phyloP scores from a whole-genome alignment of 2,888 invertebrate genomes.

The Apoderus coryli region DNA sequence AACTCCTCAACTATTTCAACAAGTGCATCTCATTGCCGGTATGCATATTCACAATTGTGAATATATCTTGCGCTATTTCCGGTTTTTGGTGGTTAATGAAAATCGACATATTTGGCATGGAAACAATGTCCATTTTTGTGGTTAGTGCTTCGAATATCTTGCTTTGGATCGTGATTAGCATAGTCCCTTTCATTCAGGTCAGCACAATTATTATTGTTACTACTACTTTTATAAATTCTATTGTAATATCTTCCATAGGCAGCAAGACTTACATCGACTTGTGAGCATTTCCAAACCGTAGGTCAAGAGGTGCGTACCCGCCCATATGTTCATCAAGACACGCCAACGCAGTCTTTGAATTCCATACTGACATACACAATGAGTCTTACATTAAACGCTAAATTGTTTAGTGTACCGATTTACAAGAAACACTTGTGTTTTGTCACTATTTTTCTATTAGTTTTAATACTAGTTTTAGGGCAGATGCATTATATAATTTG shows the following conservation, averaged over 20 bases:
- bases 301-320: conserved; percentile 67
- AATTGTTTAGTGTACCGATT: conserved; percentile 58
- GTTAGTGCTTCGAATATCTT: conserved; percentile 44
- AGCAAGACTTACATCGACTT: conserved; percentile 57
- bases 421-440: conserved; percentile 54
- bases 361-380: conserved; percentile 64
- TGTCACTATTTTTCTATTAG: conserved; percentile 41
- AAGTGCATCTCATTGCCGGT: conserved; percentile 61
- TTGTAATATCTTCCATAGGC: conserved; percentile 38
- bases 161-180: conserved; percentile 49
- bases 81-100: conserved; percentile 53
- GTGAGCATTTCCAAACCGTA: conserved; percentile 52
- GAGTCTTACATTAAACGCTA: conserved; percentile 57
- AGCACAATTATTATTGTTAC: too few species aligned
- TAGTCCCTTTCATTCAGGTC: conserved; percentile 60
- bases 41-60: conserved; percentile 61
- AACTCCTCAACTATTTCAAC: conserved; percentile 62
- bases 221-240: background rate
- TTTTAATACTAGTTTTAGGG: conserved; percentile 51
- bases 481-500: conserved; percentile 64
- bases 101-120: conserved; percentile 42
- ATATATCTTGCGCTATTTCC: conserved; percentile 57
- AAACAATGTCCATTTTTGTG: conserved; percentile 41
- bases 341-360: conserved; percentile 58
- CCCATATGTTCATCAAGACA: conserved; percentile 68